Evolutionary conservation across 2,797 vertebrate genomes (phyloP), one percentile per base, ranked within the genome.

Genomic region (Sebastes ruberrimus): DNA sequence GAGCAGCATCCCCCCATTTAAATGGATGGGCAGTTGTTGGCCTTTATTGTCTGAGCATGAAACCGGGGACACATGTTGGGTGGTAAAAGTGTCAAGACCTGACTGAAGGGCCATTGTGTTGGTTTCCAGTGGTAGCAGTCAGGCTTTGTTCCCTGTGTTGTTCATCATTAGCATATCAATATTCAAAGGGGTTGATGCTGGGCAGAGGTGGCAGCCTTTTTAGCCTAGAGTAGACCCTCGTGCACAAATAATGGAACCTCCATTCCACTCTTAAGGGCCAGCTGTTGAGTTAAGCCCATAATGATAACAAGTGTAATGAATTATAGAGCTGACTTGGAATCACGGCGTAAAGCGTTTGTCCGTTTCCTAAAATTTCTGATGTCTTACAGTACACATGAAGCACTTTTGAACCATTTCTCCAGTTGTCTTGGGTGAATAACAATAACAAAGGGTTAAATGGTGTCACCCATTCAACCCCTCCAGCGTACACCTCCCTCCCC

Each of bases 151-250:
- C 76, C 63, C 82, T 68, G 78, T 91, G 91, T 93, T 96, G 95
- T 96, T 94, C 88, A 70, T 87, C 94, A 97, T 97, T 97, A 96
- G 93, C 96, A 96, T 96, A 93, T 95, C 95, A 96, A 96, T 96
- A 96, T 96, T 95, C 89, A 88, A 89, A 93, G 87, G 88, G 89
- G 85, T 42, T 94, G 91, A 88, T 80, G 87, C 70, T 61, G 79
- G 88, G 71, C 90, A 93, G 84, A 88, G 90, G 92, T 93, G 89
- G 88, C 83, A 85, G 93, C 86, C 88, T 92, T 90, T 94, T 92
- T 88, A 92, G 94, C 85, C 84, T 63, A 16, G 82, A 92, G 90
- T 85, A 78, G 76, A 87, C 91, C 85, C 91, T 90, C 75, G 2
- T 62, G 68, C 83, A 85, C 77, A 84, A 83, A 89, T 84, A 89